Base-by-base conservation (phyloP, 1,140 invertebrate species). In the Drosophila saltans region DNA sequence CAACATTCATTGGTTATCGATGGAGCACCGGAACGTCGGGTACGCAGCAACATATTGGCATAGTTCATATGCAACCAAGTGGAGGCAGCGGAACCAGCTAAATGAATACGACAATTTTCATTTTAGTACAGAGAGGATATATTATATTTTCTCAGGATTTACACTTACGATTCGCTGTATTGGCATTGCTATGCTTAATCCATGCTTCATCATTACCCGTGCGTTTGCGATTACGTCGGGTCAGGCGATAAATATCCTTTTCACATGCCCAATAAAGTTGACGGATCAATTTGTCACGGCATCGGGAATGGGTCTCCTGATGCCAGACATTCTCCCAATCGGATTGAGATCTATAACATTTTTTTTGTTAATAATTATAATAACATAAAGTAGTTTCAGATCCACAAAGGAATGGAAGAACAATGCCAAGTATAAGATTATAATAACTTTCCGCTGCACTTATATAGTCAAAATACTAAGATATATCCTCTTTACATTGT, bases 1-100 rank as follows among this genome's bases (percentile, higher is more conserved):
- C 94, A 95, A 78, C 94, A 95, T 78, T 95, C 94, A 57, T 94
- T 92, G 5, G 94, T 94, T 16, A 95, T 95, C 3, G 93, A 93
- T 26, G 81, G 93, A n/a, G 73, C 88, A 69, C 80, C 78, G 9
- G 81, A 63, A 9, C 92, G 89, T 45, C 89, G 64, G 28, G 82
- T 92, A 9, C 93, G 78, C 9, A 93, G 48, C 45, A 93, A 68
- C 66, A 78, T 76, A 59, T 92, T 91, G 24, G 93, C 93, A 69
- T 77, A 78, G 68, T 86, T 89, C 40, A 80, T 66, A 10, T 88
- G 62, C 70, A 93, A 59, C 93, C 93, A 93, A 28, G 92, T 93
- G 63, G 80, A 80, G 21, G 75, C 79, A 66, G 72, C 48, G 4
- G 66, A 26, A 4, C 55, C 16, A 5, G 28, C 39, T n/a, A 26